A percentile compares a stretch with the other conserved stretches of the same genome.
Conservation (phyloP, 2,113 vertebrate genomes). For the Macquaria australasica region DNA sequence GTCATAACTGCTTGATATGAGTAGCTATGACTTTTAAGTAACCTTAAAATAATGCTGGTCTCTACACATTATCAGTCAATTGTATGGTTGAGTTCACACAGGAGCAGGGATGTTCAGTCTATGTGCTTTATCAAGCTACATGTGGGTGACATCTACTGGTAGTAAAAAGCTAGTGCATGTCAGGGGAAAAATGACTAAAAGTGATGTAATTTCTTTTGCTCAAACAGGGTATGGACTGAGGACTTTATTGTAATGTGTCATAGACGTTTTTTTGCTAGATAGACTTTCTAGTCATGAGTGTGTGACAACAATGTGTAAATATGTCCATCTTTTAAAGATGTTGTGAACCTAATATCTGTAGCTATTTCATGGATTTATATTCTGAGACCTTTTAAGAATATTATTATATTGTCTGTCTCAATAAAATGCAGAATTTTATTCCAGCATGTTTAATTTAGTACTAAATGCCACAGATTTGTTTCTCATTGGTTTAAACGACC, state of each 20-base stretch:
- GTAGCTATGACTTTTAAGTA: not conserved
- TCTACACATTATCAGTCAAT: not conserved
- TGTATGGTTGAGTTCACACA: slow-evolving; percentile 1
- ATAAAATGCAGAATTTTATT: not conserved
- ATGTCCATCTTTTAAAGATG: not conserved
- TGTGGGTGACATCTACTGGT: slow-evolving; percentile 71
- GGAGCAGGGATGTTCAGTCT: not conserved
- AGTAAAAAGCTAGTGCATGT: slow-evolving; percentile 32
- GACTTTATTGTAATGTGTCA: not conserved
- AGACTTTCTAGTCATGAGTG: not conserved
- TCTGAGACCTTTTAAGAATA: not conserved
- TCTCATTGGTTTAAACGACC: not conserved
- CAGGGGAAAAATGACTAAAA: no score
- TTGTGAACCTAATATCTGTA: not conserved
- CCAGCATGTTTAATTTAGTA: not conserved
- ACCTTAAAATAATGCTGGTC: not conserved
- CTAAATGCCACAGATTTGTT: not conserved
- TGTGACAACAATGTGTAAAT: not conserved
- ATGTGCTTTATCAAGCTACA: not conserved
- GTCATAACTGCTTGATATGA: not conserved
- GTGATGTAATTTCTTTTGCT: not conserved
- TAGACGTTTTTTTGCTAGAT: not conserved
- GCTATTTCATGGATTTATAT: not conserved
- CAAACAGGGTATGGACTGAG: not conserved
- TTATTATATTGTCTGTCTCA: not conserved